Evolutionary conservation across 2,888 invertebrate species (phyloP).

Genomic region (Drosophila multiciliata): DNA sequence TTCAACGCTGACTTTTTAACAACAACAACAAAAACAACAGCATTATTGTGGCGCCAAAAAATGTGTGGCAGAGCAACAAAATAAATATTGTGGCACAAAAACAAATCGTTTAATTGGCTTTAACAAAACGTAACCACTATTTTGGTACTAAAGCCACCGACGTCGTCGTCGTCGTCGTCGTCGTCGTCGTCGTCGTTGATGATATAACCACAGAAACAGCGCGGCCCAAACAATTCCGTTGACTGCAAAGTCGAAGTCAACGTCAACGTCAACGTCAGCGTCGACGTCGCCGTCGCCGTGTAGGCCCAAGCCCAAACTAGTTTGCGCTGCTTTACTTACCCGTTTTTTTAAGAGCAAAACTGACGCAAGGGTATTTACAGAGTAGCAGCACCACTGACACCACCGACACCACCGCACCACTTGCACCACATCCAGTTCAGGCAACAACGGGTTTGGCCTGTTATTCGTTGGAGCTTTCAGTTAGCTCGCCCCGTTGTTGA

Average conservation of each 20-base stretch:
- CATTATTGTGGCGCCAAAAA: constrained; percentile 17
- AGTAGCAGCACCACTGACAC: constrained; percentile 25
- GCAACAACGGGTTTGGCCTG: constrained; percentile 73
- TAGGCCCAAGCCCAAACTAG: constrained; percentile 57
- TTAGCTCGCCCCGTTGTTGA: constrained; percentile 4
- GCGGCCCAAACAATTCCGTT: constrained; percentile 65
- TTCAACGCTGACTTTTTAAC: constrained; percentile 40
- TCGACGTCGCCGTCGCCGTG: constrained; percentile 2
- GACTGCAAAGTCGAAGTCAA: constrained; percentile 52
- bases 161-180: constrained; percentile 29
- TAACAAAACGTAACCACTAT: constrained; percentile 77
- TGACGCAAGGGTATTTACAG: constrained; percentile 75
- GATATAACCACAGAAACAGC: constrained; percentile 62
- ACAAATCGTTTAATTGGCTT: constrained; percentile 81
- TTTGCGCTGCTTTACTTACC: constrained; percentile 66
- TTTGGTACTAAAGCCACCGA: constrained; percentile 49
- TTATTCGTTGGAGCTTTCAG: constrained; percentile 49
- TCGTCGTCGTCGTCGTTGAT: constrained; percentile 45
- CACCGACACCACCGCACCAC: constrained; percentile 41
- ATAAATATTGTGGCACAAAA: constrained; percentile 53
- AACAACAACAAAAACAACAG: constrained; percentile 7
- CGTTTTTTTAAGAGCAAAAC: constrained; percentile 77
- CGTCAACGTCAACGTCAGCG: constrained; percentile 7
- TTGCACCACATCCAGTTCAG: constrained; percentile 35
- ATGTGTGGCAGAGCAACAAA: constrained; percentile 54